Percentiles rank a stretch among this genome's conserved stretches.
phyloP scores from a whole-genome alignment of 2,113 vertebrate species.

The Pyxicephalus adspersus region DNA sequence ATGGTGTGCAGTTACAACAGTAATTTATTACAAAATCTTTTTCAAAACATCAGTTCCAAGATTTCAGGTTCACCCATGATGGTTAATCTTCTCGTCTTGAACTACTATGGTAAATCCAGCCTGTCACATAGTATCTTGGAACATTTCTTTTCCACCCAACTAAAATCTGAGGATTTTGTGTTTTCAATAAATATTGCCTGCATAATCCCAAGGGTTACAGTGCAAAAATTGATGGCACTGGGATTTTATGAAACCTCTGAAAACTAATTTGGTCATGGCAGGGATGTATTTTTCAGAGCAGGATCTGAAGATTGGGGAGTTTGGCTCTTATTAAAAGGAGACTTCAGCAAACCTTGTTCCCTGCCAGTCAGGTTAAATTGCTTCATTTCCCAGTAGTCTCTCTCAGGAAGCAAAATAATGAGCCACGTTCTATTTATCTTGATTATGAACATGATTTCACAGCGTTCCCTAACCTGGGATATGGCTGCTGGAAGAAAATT shows the following conservation, averaged over 20 bases:
- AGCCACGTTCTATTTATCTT: conserved; percentile 33
- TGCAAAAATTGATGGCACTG: no score
- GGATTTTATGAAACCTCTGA: not conserved
- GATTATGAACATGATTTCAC: not conserved
- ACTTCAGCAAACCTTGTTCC: not conserved
- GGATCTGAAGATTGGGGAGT: not conserved
- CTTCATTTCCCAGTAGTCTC: conserved; percentile 40
- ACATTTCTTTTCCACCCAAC: no score
- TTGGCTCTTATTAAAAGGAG: not conserved
- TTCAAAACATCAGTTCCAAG: no score
- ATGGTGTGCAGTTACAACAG: no score
- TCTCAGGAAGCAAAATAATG: conserved; percentile 34
- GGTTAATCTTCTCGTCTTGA: no score
- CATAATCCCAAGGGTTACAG: no score
- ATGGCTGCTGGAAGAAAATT: not conserved
- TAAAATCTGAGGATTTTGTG: no score
- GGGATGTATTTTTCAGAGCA: conserved; percentile 5
- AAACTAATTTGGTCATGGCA: not conserved
- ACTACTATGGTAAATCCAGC: no score
- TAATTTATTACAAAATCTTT: no score
- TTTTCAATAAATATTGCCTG: no score
- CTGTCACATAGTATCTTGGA: no score
- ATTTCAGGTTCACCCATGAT: no score
- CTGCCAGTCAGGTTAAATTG: not conserved
- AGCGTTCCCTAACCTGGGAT: not conserved